Evolutionary conservation across 2,888 invertebrate species (phyloP), one percentile per base, ranked within the genome.

Genomic region (Hybos culiciformis): DNA sequence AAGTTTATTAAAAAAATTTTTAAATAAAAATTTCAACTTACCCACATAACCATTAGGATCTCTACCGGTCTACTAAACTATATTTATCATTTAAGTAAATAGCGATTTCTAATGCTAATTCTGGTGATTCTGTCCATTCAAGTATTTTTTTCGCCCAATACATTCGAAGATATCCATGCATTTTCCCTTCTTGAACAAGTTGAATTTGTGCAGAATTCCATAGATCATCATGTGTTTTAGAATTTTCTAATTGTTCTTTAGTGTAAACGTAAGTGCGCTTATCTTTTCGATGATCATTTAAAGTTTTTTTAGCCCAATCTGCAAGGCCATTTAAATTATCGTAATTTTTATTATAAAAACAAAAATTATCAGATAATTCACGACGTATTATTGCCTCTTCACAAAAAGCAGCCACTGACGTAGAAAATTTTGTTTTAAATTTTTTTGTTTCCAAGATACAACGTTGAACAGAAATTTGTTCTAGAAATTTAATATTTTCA

Each of bases 101-200:
- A 0, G 84, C 75, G 53, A 75, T 77, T 50, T 78, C 73, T 3
- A 93, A 67, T 0, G 88, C 91, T 48, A 78, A 74, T 54, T 90
- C 86, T 0, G 91, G 91, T 12, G 73, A 71, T 19, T 71, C 66
- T 0, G 85, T 83, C 92, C 92, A 93, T 59, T 93, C 91, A 5
- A 92, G 68, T 44, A 93, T 85, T 68, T 92, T 92, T 64, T 93
- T 93, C 17, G 87, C 87, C 92, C 92, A 92, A 68, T 92, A 93
- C 92, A 93, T 92, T 33, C 91, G 71, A 49, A 93, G 68, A 58
- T 87, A 93, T 0, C 91, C 90, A 60, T 93, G 91, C 75, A 90
- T 85, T 69, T 92, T 92, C n/a, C 88, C 92, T 56, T 83, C 83
- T 32, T 68, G 70, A 1, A 79, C 71, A 53, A 92, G 63, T 56